Percentiles rank a stretch among this genome's conserved stretches.
Evolutionary conservation across 1,140 invertebrate genomes (phyloP).

Genomic region (Venustaconcha ellipsiformis): DNA sequence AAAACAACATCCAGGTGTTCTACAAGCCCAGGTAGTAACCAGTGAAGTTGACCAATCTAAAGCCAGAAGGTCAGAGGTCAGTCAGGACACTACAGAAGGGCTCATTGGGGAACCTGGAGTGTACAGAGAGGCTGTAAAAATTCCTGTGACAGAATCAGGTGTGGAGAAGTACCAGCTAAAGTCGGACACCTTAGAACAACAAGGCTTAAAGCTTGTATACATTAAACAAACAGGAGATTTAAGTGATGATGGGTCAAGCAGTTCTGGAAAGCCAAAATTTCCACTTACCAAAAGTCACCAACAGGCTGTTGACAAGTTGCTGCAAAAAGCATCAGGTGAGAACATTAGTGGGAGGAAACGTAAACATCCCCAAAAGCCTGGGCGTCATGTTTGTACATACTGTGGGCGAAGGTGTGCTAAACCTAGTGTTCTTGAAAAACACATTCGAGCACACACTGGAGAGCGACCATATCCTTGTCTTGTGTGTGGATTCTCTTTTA

Average conservation of each 20-base stretch:
- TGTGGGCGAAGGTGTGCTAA: slow-evolving; percentile 91
- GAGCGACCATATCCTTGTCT: slow-evolving; percentile 91
- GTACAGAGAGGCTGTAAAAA: not conserved
- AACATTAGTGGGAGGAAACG: slow-evolving; percentile 25
- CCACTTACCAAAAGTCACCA: slow-evolving; percentile 3
- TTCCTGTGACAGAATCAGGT: slow-evolving; percentile 14
- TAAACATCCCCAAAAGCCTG: slow-evolving; percentile 66
- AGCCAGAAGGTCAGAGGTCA: slow-evolving; percentile 9
- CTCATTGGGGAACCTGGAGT: slow-evolving; percentile 28
- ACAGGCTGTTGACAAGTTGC: slow-evolving; percentile 20
- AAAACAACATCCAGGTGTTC: slow-evolving; percentile 34
- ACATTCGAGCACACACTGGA: slow-evolving; percentile 89
- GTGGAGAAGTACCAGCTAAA: slow-evolving; percentile 22
- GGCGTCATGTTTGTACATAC: slow-evolving; percentile 83
- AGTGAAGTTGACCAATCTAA: slow-evolving; percentile 14
- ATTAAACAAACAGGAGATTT: slow-evolving; percentile 25
- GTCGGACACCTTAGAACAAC: slow-evolving; percentile 25
- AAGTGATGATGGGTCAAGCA: not conserved
- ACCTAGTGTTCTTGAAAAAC: slow-evolving; percentile 93
- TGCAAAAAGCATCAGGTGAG: slow-evolving; percentile 15
- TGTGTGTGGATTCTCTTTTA: slow-evolving; percentile 91
- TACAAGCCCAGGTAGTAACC: slow-evolving; percentile 10
- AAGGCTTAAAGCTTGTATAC: slow-evolving; percentile 38
- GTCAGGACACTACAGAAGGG: slow-evolving; percentile 31
- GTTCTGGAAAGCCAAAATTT: not conserved